A percentile compares a stretch with the other conserved stretches of the same genome.
These are phyloP conservation scores for Phataginus tetradactyla DNA, from an alignment of 2,797 vertebrate genomes.

Conservation along the genomic window DNA sequence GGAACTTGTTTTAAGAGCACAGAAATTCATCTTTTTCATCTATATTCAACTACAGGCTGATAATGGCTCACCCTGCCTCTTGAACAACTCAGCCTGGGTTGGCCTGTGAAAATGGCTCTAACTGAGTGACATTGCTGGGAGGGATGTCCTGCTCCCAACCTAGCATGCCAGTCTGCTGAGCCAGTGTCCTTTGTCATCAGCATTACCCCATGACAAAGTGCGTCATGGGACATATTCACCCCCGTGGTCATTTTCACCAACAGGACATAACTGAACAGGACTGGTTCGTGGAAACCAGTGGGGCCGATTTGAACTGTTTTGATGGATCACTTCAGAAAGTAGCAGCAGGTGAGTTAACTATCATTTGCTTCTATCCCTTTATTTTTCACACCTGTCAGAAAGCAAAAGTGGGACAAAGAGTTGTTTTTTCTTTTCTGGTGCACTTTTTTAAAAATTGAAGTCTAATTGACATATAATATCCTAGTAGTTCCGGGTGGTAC, in stretches of 20 bases:
- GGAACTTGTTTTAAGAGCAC: background rate
- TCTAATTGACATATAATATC: too few relatives aligned
- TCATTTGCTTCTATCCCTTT: conserved; percentile 67
- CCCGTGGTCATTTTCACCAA: conserved; percentile 25
- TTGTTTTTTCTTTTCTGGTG: conserved; percentile 30
- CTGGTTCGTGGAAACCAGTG: conserved; percentile 51
- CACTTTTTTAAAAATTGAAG: background rate
- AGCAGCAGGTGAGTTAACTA: conserved; percentile 58
- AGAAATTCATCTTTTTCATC: conserved; percentile 51
- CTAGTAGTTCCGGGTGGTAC: background rate
- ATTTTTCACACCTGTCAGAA: conserved; percentile 69
- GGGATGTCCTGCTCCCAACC: conserved; percentile 26
- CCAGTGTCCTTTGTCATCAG: conserved; percentile 64
- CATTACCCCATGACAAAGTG: background rate
- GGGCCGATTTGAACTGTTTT: conserved; percentile 62
- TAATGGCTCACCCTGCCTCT: conserved; percentile 69
- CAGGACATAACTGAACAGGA: background rate
- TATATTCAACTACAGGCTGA: conserved; percentile 62
- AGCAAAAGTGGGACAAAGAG: conserved; percentile 63
- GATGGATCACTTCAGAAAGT: conserved; percentile 48
- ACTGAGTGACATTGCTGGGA: conserved; percentile 72
- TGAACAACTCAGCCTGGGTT: conserved; percentile 74
- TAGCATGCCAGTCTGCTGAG: conserved; percentile 65
- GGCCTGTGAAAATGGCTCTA: conserved; percentile 67
- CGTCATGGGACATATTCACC: conserved; percentile 53